A percentile compares a stretch with the other conserved stretches of the same genome.
Evolutionary conservation across 2,797 vertebrate species (phyloP).

Genomic region (Malacoraja senta): DNA sequence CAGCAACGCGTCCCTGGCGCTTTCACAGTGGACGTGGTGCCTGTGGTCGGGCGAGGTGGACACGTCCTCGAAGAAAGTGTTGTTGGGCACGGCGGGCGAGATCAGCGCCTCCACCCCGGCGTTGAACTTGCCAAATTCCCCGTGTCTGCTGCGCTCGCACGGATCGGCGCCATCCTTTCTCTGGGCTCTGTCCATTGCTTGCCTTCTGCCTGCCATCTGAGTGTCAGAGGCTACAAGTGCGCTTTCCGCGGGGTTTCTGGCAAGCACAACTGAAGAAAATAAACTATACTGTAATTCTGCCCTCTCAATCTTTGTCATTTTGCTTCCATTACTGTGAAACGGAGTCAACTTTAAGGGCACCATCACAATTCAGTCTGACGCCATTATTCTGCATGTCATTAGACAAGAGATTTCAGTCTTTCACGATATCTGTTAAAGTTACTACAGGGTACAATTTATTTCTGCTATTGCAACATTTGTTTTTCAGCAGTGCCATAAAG

Average conservation of each 20-base stretch:
- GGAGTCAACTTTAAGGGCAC: conserved; percentile 41
- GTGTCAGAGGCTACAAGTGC: conserved; percentile 47
- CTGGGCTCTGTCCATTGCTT: conserved; percentile 50
- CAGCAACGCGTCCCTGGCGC: not conserved
- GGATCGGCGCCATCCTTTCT: conserved; percentile 51
- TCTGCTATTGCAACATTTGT: conserved; percentile 63
- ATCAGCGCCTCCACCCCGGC: conserved; percentile 13
- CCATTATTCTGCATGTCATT: conserved; percentile 78
- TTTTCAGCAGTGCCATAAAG: conserved; percentile 57
- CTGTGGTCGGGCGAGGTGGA: not conserved
- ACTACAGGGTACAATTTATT: conserved; percentile 65
- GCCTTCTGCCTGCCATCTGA: conserved; percentile 48
- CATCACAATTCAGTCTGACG: conserved; percentile 74
- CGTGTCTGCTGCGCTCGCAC: conserved; percentile 14
- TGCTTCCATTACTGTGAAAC: conserved; percentile 36
- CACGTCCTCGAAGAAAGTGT: conserved; percentile 3
- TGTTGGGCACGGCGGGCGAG: not conserved
- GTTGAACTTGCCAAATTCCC: conserved; percentile 18
- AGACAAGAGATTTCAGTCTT: conserved; percentile 80
- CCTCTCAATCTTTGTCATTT: conserved; percentile 33
- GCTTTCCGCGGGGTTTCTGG: conserved; percentile 76
- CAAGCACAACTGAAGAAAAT: conserved; percentile 73
- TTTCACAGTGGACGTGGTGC: not conserved
- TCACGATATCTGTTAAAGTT: conserved; percentile 67
- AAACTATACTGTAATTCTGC: conserved; percentile 66